Conservation (phyloP, 2,797 vertebrate genomes). For the Fistularia tabacaria region DNA sequence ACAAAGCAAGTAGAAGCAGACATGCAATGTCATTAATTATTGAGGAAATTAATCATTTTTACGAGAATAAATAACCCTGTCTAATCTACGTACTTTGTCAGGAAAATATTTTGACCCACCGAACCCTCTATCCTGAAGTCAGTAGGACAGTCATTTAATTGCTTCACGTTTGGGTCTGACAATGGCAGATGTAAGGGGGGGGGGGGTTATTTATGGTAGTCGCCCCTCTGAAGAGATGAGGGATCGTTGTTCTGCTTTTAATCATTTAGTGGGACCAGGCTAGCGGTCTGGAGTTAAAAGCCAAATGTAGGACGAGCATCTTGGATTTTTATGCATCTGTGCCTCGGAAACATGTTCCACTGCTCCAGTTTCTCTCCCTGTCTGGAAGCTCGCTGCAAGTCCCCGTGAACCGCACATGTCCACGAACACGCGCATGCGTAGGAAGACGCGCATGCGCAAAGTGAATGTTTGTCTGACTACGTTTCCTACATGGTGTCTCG, state of each 20-base stretch:
- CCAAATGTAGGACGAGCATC: slow-evolving; percentile 62
- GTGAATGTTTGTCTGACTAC: no score
- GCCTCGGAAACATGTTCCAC: slow-evolving; percentile 59
- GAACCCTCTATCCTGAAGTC: not conserved
- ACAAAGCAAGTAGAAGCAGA: no score
- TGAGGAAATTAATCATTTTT: no score
- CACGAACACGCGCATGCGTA: slow-evolving; percentile 1
- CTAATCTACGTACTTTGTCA: slow-evolving; percentile 21
- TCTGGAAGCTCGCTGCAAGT: slow-evolving; percentile 27
- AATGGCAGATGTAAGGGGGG: slow-evolving; percentile 10
- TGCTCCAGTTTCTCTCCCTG: slow-evolving; percentile 49
- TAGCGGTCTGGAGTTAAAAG: slow-evolving; percentile 49
- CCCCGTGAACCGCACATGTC: not conserved
- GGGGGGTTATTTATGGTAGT: slow-evolving; percentile 47
- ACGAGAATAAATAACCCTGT: no score
- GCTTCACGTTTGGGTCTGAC: slow-evolving; percentile 1
- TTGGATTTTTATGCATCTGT: slow-evolving; percentile 60
- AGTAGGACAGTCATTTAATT: not conserved
- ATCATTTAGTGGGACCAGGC: slow-evolving; percentile 61
- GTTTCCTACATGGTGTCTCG: no score
- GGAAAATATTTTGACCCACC: no score
- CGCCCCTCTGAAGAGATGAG: slow-evolving; percentile 38
- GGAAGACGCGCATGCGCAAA: not conserved
- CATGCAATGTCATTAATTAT: no score
- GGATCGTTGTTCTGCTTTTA: slow-evolving; percentile 57